These are phyloP conservation scores for Meiosimyza platycephala DNA, from an alignment of 2,888 invertebrate genomes.

Conservation along the genomic window DNA sequence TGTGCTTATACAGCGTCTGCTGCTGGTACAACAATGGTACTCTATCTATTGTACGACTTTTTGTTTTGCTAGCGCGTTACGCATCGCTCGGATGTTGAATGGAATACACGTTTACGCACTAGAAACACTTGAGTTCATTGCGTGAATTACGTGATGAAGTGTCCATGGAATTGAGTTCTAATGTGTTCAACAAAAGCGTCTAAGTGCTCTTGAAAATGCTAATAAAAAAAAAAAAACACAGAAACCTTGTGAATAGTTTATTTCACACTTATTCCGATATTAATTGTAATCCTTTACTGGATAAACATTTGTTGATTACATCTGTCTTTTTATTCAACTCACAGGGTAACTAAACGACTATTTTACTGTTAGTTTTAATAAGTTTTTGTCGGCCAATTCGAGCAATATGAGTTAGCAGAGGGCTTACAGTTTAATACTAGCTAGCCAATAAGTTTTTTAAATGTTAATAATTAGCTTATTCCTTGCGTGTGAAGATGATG, in stretches of 20 bases:
- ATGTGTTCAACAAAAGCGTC: constrained; percentile 10
- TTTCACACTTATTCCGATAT: constrained; percentile 17
- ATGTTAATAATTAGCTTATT: too few relatives aligned
- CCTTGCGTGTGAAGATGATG: too few relatives aligned
- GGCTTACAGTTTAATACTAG: too few relatives aligned
- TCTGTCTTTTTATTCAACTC: background rate
- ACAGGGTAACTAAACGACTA: too few relatives aligned
- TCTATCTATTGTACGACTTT: background rate
- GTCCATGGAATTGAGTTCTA: background rate
- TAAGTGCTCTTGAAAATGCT: background rate
- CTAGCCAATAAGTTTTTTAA: too few relatives aligned
- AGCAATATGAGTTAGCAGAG: too few relatives aligned
- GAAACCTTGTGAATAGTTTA: background rate
- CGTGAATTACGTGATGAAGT: constrained; percentile 21
- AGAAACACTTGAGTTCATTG: constrained; percentile 10
- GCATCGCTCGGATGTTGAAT: background rate
- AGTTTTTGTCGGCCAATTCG: too few relatives aligned
- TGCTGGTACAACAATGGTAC: background rate
- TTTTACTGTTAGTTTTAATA: too few relatives aligned
- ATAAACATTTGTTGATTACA: constrained; percentile 21
- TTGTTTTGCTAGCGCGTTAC: constrained; percentile 15
- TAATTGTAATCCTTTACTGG: constrained; percentile 12
- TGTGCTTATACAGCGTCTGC: background rate
- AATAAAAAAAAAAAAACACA: too few relatives aligned
- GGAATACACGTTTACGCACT: background rate